Evolutionary conservation across 2,797 vertebrate genomes (phyloP).

Genomic region (Manis pentadactyla): DNA sequence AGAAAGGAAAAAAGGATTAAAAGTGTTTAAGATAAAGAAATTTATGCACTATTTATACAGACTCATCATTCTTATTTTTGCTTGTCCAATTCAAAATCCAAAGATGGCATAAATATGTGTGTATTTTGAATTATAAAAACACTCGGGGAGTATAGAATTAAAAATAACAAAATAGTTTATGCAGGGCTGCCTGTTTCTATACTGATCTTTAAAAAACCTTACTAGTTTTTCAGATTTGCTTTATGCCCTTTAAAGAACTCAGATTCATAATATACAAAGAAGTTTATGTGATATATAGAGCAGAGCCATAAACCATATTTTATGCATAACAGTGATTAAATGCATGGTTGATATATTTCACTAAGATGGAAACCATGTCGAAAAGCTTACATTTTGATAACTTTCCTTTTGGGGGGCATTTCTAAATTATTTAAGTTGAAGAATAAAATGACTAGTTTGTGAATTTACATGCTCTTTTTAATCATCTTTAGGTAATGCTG

Average conservation of each 20-base stretch:
- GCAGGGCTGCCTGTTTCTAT: conserved; percentile 9
- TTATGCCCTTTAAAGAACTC: conserved; percentile 71
- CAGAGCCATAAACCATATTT: conserved; percentile 75
- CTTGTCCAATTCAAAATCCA: conserved; percentile 5
- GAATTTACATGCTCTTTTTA: conserved; percentile 81
- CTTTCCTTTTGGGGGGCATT: conserved; percentile 76
- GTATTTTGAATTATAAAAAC: not conserved
- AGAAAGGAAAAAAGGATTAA: not conserved
- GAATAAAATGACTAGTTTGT: conserved; percentile 81
- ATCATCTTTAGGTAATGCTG: conserved; percentile 81
- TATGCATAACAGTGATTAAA: conserved; percentile 78
- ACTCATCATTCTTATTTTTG: not conserved
- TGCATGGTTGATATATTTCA: conserved; percentile 71
- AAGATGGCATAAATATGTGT: not conserved
- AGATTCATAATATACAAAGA: conserved; percentile 70
- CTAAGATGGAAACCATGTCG: conserved; percentile 73
- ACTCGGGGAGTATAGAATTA: conserved; percentile 13
- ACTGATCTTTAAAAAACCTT: conserved; percentile 17
- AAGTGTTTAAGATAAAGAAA: conserved; percentile 57
- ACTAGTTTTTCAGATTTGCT: conserved; percentile 60
- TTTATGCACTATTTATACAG: not conserved
- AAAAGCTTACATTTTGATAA: conserved; percentile 78
- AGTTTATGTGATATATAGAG: conserved; percentile 77
- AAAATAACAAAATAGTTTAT: conserved; percentile 53
- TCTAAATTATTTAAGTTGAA: conserved; percentile 80